Percentiles rank a stretch among this genome's conserved stretches.
Conservation (phyloP, 2,113 vertebrate species). For the Oncorhynchus clarkii region DNA sequence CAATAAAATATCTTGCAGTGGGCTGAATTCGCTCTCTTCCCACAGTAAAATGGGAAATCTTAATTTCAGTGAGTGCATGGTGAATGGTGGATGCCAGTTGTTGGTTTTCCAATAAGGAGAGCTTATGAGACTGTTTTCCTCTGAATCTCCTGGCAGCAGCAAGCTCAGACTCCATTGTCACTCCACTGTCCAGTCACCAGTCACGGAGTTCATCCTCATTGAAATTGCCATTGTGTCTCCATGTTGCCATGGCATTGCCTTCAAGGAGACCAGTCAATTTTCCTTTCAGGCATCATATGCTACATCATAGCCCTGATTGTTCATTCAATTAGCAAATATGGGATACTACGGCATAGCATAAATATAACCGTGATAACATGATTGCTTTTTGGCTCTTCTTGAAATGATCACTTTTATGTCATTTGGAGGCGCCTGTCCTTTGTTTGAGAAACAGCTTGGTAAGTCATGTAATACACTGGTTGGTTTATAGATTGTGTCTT, state of each 20-base stretch:
- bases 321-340: neutral
- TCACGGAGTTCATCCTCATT: constrained; percentile 14
- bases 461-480: neutral
- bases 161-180: neutral
- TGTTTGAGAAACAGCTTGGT: constrained; percentile 3
- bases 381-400: neutral
- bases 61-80: neutral
- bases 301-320: neutral
- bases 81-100: no score
- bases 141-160: no score
- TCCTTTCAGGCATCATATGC: constrained; percentile 3
- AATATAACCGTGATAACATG: neutral
- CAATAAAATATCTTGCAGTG: no score
- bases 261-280: neutral
- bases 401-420: neutral
- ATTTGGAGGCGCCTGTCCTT: neutral
- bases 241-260: no score
- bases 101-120: no score
- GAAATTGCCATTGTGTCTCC: neutral
- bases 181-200: neutral
- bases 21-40: neutral
- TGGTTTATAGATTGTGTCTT: neutral
- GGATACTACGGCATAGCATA: neutral
- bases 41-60: neutral
- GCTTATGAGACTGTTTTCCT: no score